Percentiles rank a stretch among this genome's conserved stretches.
phyloP scores from a whole-genome alignment of 2,888 invertebrate genomes.

The Aplocera efformata region DNA sequence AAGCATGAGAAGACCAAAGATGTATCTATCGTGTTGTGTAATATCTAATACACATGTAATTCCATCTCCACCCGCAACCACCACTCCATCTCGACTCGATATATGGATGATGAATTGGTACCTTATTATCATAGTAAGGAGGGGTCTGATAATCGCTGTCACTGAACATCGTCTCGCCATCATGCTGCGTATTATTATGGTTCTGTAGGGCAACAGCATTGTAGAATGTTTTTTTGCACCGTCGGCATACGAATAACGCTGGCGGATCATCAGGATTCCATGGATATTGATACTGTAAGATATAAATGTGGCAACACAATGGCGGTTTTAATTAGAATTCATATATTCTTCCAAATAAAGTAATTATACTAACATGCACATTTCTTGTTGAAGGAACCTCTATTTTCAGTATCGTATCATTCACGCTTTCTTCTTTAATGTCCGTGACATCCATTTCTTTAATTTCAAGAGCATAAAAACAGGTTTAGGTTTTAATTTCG shows the following conservation, averaged over 20 bases:
- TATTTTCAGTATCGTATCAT: conserved; percentile 1
- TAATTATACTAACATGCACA: conserved; percentile 14
- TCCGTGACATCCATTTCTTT: no score
- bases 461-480: no score
- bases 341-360: conserved; percentile 16
- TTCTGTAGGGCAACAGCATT: conserved; percentile 62
- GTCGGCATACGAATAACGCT: conserved; percentile 49
- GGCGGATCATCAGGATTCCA: conserved; percentile 39
- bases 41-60: no score
- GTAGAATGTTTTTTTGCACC: conserved; percentile 68
- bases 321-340: no score
- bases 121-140: conserved; percentile 35
- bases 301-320: no score
- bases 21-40: no score
- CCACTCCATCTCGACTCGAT: no score
- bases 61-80: no score
- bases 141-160: conserved; percentile 37
- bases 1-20: no score
- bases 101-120: no score
- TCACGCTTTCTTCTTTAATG: conserved; percentile 1
- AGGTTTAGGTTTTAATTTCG: no score
- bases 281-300: conserved; percentile 26
- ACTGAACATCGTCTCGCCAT: conserved; percentile 40
- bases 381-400: conserved; percentile 2
- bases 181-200: conserved; percentile 64